phyloP scores from a whole-genome alignment of 1,140 invertebrate species.

The Elysia chlorotica region DNA sequence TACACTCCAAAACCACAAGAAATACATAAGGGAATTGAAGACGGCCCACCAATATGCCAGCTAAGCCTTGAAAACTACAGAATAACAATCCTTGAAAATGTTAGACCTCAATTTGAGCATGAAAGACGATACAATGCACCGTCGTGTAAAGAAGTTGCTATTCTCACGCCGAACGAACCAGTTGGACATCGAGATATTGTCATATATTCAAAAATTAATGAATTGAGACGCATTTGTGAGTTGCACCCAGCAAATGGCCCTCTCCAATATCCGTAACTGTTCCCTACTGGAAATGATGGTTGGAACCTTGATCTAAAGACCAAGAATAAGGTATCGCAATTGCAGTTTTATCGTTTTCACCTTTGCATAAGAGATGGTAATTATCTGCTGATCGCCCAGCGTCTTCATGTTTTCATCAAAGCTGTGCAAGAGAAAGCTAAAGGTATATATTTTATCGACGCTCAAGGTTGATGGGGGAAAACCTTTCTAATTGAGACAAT shows the following conservation, averaged over 20 bases:
- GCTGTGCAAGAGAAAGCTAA: too few species aligned
- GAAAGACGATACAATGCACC: background rate
- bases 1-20: background rate
- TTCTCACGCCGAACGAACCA: background rate
- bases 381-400: background rate
- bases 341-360: background rate
- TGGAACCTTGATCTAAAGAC: background rate
- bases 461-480: too few species aligned
- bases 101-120: background rate
- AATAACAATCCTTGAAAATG: background rate
- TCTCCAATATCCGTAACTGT: background rate
- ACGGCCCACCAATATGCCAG: background rate
- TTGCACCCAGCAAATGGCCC: background rate
- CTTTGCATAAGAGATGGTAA: background rate
- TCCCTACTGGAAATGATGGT: background rate
- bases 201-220: background rate
- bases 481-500: too few species aligned
- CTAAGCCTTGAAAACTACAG: background rate
- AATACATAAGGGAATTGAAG: background rate
- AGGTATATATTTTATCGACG: too few species aligned
- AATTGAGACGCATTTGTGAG: background rate
- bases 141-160: background rate
- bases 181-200: background rate
- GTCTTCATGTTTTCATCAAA: conserved; percentile 39
- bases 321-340: background rate